These are phyloP conservation scores for Baronia brevicornis DNA, from an alignment of 2,888 invertebrate species.

Conservation along the genomic window DNA sequence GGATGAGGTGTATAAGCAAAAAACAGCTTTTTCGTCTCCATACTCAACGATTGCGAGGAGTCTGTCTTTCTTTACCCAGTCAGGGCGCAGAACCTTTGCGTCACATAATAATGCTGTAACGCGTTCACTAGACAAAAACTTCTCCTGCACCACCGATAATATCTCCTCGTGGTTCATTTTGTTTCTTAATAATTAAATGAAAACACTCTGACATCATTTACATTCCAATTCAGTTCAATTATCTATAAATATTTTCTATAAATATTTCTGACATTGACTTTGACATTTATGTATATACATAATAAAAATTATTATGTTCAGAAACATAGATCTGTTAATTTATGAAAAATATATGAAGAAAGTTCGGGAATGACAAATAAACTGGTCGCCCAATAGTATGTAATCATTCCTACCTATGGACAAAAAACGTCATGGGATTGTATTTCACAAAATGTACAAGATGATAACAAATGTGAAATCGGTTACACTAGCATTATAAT, in stretches of 20 bases:
- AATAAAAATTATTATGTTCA: too few relatives aligned
- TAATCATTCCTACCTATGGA: too few relatives aligned
- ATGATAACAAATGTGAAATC: too few relatives aligned
- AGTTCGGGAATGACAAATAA: too few relatives aligned
- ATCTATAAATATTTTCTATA: constrained; percentile 5
- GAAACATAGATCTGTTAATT: too few relatives aligned
- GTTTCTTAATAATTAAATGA: constrained; percentile 22
- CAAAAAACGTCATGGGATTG: too few relatives aligned
- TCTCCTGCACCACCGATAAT: constrained; percentile 65
- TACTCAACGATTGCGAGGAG: constrained; percentile 65
- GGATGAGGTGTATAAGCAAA: constrained; percentile 71
- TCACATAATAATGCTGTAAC: constrained; percentile 64
- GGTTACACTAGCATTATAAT: too few relatives aligned
- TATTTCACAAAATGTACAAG: too few relatives aligned
- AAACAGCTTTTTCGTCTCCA: constrained; percentile 69
- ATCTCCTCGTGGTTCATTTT: constrained; percentile 70
- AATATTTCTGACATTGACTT: constrained; percentile 5
- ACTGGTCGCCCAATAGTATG: too few relatives aligned
- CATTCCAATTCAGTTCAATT: constrained; percentile 11
- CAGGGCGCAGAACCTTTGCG: constrained; percentile 64
- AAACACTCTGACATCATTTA: constrained; percentile 16
- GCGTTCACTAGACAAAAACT: constrained; percentile 64
- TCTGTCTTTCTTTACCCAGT: constrained; percentile 64
- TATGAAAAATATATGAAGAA: too few relatives aligned
- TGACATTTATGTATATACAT: too few relatives aligned